These are phyloP conservation scores for Ahaetulla prasina DNA, from an alignment of 2,113 vertebrate species.

Conservation along the genomic window DNA sequence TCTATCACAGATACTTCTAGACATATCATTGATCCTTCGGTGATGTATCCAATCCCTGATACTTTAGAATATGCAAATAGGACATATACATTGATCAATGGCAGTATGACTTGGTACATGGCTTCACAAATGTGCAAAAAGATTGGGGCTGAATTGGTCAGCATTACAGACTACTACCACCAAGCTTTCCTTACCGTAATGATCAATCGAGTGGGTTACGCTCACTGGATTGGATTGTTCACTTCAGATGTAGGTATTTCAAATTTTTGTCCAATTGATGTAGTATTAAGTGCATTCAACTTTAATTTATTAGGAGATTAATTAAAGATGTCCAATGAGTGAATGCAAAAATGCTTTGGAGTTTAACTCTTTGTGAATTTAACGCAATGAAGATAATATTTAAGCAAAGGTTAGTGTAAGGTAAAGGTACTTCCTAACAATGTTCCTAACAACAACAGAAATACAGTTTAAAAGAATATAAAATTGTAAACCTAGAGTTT, in stretches of 20 bases:
- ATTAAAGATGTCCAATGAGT: not conserved
- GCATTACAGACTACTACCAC: constrained; percentile 84
- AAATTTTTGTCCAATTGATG: not conserved
- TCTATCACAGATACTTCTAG: constrained; percentile 62
- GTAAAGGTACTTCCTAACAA: not conserved
- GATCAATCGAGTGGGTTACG: constrained; percentile 74
- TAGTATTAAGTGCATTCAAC: not conserved
- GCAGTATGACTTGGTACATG: constrained; percentile 89
- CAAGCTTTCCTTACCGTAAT: constrained; percentile 92
- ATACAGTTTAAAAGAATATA: not conserved
- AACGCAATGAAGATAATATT: not conserved
- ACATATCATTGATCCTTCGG: constrained; percentile 58
- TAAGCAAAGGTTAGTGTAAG: not conserved
- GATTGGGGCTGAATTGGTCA: constrained; percentile 78
- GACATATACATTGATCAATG: constrained; percentile 80
- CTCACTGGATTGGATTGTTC: constrained; percentile 90
- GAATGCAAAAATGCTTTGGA: not conserved
- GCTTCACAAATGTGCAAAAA: constrained; percentile 78
- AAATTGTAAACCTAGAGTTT: not conserved
- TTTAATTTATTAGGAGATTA: not conserved
- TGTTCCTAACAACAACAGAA: too few species aligned
- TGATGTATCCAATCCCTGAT: constrained; percentile 70
- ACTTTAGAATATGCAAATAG: constrained; percentile 82
- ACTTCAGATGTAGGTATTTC: constrained; percentile 79
- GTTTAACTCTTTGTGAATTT: not conserved